Percentiles rank a stretch among this genome's conserved stretches.
Conservation (phyloP, 2,797 vertebrate genomes). For the Tadarida brasiliensis region DNA sequence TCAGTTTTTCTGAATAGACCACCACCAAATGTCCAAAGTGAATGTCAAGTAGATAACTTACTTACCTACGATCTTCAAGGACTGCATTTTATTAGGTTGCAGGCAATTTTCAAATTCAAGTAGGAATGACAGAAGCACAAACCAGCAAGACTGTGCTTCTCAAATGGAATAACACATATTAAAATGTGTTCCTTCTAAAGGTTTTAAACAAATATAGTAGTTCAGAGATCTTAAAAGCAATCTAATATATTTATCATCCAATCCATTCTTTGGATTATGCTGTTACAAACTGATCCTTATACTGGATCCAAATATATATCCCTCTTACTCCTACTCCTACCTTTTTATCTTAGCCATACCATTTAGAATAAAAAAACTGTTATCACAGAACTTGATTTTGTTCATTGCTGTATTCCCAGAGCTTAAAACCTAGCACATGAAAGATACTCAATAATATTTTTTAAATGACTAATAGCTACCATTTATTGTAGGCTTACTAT, state of each 20-base stretch:
- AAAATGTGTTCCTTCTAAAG: constrained; percentile 48
- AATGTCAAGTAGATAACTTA: neutral
- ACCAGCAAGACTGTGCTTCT: constrained; percentile 29
- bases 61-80: neutral
- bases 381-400: neutral
- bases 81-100: neutral
- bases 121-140: constrained; percentile 41
- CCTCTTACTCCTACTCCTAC: neutral
- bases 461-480: neutral
- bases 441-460: neutral
- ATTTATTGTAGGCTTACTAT: constrained; percentile 36
- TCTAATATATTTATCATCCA: neutral
- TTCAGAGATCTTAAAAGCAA: constrained; percentile 27
- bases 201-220: constrained; percentile 49
- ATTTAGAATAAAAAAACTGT: constrained; percentile 6
- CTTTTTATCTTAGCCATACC: constrained; percentile 31
- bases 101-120: constrained; percentile 56
- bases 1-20: constrained; percentile 40
- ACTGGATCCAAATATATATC: constrained; percentile 3
- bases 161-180: constrained; percentile 24
- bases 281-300: neutral
- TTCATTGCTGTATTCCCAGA: neutral
- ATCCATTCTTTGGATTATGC: neutral
- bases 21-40: constrained; percentile 40
- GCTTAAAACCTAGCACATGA: neutral